A percentile compares a stretch with the other conserved stretches of the same genome.
These are phyloP conservation scores for Sebastolobus altivelis DNA, from an alignment of 2,797 vertebrate species.

Conservation along the genomic window DNA sequence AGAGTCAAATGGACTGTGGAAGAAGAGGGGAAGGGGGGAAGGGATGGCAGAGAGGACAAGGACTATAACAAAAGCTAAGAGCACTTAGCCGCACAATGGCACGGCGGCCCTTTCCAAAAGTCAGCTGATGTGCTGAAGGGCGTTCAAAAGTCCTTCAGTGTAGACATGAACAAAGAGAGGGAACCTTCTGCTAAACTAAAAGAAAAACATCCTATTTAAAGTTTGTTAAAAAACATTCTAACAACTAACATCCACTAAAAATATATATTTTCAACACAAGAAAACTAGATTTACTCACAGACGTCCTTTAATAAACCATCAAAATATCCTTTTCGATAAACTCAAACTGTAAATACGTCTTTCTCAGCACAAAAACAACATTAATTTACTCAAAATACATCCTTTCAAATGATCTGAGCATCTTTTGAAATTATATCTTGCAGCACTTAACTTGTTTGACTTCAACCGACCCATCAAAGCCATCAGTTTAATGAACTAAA, in stretches of 20 bases:
- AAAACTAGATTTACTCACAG: background rate
- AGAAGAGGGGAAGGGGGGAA: constrained; percentile 51
- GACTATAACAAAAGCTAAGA: constrained; percentile 84
- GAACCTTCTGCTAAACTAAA: constrained; percentile 54
- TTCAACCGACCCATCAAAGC: constrained; percentile 29
- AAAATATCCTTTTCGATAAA: constrained; percentile 17
- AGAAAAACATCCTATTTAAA: constrained; percentile 55
- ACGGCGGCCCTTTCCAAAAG: constrained; percentile 75
- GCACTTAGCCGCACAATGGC: constrained; percentile 82
- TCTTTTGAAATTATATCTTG: constrained; percentile 35
- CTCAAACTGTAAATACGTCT: constrained; percentile 7
- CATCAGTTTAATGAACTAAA: constrained; percentile 41
- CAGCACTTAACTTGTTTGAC: constrained; percentile 40
- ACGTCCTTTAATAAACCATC: constrained; percentile 19
- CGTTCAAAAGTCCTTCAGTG: constrained; percentile 74
- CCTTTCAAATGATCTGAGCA: background rate
- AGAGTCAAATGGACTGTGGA: constrained; percentile 62
- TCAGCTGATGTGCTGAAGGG: constrained; percentile 82
- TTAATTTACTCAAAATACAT: constrained; percentile 24
- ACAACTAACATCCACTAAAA: constrained; percentile 15
- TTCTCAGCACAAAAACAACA: constrained; percentile 2
- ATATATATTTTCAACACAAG: background rate
- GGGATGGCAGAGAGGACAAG: constrained; percentile 75
- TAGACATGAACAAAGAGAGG: constrained; percentile 63
- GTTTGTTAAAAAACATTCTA: constrained; percentile 14